phyloP scores from a whole-genome alignment of 2,797 vertebrate genomes.

The Sardinella longiceps region DNA sequence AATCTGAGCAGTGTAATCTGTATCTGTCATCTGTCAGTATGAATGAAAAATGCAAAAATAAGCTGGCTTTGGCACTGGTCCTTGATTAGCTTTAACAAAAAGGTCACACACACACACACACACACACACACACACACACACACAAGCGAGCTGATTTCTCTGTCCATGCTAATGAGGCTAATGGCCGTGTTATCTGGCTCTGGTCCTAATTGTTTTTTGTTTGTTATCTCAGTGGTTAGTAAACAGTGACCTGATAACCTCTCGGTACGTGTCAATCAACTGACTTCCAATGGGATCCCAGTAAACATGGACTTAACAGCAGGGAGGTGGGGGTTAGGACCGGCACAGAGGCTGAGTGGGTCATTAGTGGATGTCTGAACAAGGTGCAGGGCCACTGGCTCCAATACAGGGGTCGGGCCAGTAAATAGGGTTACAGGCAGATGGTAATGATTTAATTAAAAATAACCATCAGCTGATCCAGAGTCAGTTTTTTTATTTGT shows the following conservation, averaged over 20 bases:
- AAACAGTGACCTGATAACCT: conserved; percentile 27
- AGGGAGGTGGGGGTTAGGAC: background rate
- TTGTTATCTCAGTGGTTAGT: conserved; percentile 23
- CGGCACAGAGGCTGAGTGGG: background rate
- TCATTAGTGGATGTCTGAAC: conserved; percentile 18
- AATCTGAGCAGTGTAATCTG: background rate
- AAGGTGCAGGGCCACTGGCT: background rate
- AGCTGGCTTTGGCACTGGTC: background rate
- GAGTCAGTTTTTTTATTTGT: background rate
- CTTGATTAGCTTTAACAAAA: background rate
- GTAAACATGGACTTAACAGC: conserved; percentile 19
- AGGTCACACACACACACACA: conserved; percentile 31
- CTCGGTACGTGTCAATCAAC: conserved; percentile 16
- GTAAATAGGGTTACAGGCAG: background rate
- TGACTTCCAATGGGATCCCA: conserved; percentile 16
- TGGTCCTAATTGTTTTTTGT: conserved; percentile 26
- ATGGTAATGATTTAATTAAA: background rate
- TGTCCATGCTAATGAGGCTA: conserved; percentile 13
- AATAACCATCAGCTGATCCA: background rate
- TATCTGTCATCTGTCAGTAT: background rate
- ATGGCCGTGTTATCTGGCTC: conserved; percentile 13
- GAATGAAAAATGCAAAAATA: background rate
- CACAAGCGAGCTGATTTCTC: background rate
- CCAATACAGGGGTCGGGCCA: background rate
- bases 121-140: conserved; percentile 23